Evolutionary conservation across 2,888 invertebrate genomes (phyloP).

Genomic region (Ganaspis brasiliensis): DNA sequence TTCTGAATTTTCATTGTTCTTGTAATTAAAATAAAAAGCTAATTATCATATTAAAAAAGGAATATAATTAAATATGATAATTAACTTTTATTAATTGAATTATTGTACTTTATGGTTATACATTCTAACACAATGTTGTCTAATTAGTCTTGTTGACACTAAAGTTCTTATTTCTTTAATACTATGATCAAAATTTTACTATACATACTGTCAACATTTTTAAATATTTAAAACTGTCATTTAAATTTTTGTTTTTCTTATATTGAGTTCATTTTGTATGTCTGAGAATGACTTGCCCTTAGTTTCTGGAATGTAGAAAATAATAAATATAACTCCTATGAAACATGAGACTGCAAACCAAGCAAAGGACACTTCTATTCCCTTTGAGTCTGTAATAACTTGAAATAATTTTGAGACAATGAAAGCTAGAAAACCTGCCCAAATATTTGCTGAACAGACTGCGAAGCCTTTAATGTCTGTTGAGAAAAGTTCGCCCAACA

Average conservation of each 20-base stretch:
- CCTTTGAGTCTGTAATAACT: constrained; percentile 83
- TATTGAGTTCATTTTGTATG: constrained; percentile 85
- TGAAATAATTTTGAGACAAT: constrained; percentile 84
- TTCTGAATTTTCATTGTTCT: constrained; percentile 1
- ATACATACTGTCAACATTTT: no score
- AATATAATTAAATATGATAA: no score
- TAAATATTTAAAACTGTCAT: no score
- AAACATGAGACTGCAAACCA: constrained; percentile 84
- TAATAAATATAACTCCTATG: constrained; percentile 84
- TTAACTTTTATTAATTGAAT: neutral
- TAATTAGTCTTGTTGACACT: no score
- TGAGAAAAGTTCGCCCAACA: constrained; percentile 85
- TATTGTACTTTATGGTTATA: neutral
- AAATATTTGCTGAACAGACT: constrained; percentile 83
- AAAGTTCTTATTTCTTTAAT: no score
- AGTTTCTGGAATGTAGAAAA: constrained; percentile 85
- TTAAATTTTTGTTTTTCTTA: constrained; percentile 65
- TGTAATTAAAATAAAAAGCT: no score
- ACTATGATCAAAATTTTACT: no score
- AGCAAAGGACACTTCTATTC: constrained; percentile 86
- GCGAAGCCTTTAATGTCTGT: constrained; percentile 85
- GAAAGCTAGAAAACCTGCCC: constrained; percentile 83
- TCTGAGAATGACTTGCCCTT: constrained; percentile 87
- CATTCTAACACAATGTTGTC: no score
- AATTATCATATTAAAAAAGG: no score